phyloP scores from a whole-genome alignment of 2,888 invertebrate genomes.

The Carpatolechia fugitivella region DNA sequence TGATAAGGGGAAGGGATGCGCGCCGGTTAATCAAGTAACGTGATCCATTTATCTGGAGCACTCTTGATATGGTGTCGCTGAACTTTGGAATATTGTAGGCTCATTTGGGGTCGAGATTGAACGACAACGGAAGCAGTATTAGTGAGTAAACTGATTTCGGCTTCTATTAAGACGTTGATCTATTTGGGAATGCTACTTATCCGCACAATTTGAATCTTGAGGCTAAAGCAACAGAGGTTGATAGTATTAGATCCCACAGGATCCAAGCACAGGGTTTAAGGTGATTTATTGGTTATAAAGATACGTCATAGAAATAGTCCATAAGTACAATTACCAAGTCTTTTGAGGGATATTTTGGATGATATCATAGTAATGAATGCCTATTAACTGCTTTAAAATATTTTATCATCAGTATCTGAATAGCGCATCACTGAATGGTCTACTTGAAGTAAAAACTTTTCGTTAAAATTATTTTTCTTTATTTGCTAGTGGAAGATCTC shows the following conservation, averaged over 20 bases:
- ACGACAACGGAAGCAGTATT: constrained; percentile 34
- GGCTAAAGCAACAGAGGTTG: background rate
- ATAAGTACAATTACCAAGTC: too few species aligned
- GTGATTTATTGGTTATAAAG: too few species aligned
- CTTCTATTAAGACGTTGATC: constrained; percentile 25
- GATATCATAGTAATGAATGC: too few species aligned
- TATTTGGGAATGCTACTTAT: constrained; percentile 13
- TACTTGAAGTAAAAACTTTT: too few species aligned
- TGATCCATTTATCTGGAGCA: constrained; percentile 77
- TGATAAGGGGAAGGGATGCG: constrained; percentile 75
- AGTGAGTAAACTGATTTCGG: constrained; percentile 34
- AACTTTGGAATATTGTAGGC: constrained; percentile 71
- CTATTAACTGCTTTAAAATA: too few species aligned
- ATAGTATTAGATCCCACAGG: too few species aligned
- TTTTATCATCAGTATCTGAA: too few species aligned
- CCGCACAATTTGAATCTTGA: constrained; percentile 4
- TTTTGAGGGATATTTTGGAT: too few species aligned
- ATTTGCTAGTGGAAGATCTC: background rate
- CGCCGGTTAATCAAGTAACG: constrained; percentile 78
- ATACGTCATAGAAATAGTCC: too few species aligned
- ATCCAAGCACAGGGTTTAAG: too few species aligned
- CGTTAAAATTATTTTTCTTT: too few species aligned
- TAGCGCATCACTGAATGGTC: too few species aligned
- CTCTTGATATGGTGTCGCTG: constrained; percentile 72
- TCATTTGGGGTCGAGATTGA: constrained; percentile 57